A percentile compares a stretch with the other conserved stretches of the same genome.
These are phyloP conservation scores for Eira barbara DNA, from an alignment of 2,113 vertebrate species.

Conservation along the genomic window DNA sequence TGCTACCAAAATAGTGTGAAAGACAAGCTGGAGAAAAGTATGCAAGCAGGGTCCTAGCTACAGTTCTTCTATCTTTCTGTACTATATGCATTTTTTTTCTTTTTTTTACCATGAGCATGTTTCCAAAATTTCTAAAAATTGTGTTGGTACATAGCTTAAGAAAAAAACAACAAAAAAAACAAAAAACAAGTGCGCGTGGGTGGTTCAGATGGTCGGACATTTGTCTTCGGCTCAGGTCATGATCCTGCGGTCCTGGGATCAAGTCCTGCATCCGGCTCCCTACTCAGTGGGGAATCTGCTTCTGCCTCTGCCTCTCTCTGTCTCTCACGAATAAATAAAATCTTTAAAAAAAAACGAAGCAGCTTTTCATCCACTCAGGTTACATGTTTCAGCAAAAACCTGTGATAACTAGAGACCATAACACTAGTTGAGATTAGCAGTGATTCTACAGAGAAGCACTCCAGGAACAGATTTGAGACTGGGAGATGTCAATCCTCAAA, in stretches of 20 bases:
- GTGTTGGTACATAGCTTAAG: neutral
- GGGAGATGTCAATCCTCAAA: neutral
- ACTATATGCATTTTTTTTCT: neutral
- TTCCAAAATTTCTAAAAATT: neutral
- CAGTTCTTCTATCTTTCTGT: neutral
- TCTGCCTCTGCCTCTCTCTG: too few relatives aligned
- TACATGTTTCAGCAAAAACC: neutral
- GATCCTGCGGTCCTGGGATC: too few relatives aligned
- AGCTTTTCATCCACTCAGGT: neutral
- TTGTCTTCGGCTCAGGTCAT: too few relatives aligned
- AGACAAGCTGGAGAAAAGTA: neutral
- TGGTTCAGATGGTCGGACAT: too few relatives aligned
- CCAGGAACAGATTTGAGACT: neutral
- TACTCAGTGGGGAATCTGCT: too few relatives aligned
- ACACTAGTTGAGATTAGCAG: neutral
- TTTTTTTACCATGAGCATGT: neutral
- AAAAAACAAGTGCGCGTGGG: rapidly evolving
- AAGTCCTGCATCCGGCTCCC: too few relatives aligned
- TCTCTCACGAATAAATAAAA: too few relatives aligned
- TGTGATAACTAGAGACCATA: neutral
- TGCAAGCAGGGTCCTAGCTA: neutral
- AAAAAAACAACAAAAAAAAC: neutral
- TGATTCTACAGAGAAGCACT: neutral
- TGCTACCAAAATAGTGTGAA: neutral
- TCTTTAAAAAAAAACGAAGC: neutral